A percentile compares a stretch with the other conserved stretches of the same genome.
phyloP scores from a whole-genome alignment of 2,888 invertebrate genomes.

The Graphium colonna region DNA sequence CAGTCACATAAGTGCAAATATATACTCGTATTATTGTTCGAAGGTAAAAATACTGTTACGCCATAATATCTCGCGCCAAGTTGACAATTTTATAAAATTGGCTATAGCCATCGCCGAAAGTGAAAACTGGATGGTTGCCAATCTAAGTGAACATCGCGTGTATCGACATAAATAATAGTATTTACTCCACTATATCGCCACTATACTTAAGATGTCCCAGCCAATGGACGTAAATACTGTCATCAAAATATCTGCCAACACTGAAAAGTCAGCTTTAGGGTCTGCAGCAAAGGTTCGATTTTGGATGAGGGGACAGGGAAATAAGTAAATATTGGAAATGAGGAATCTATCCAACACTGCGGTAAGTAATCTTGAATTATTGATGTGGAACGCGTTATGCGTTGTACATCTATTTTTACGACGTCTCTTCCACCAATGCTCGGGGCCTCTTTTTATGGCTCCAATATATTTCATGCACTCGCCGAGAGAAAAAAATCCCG shows the following conservation, averaged over 20 bases:
- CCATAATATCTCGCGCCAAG: too few relatives aligned
- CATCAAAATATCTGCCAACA: slow-evolving; percentile 7
- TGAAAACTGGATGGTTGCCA: background rate
- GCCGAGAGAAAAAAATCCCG: slow-evolving; percentile 50
- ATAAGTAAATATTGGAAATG: slow-evolving; percentile 46
- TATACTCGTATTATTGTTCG: too few relatives aligned
- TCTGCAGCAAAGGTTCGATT: background rate
- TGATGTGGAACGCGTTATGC: slow-evolving; percentile 61
- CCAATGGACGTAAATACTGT: slow-evolving; percentile 21
- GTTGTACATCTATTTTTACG: slow-evolving; percentile 72
- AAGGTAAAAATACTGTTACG: too few relatives aligned
- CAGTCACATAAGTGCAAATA: too few relatives aligned
- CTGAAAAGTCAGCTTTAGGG: background rate
- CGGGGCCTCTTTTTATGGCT: slow-evolving; percentile 67
- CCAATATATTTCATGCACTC: slow-evolving; percentile 66
- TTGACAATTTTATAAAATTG: background rate
- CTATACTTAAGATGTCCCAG: slow-evolving; percentile 20
- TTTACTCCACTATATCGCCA: slow-evolving; percentile 17
- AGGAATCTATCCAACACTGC: slow-evolving; percentile 40
- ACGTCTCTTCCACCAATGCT: slow-evolving; percentile 41
- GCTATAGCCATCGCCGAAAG: background rate
- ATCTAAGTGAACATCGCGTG: background rate
- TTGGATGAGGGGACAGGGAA: slow-evolving; percentile 21
- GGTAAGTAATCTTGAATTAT: slow-evolving; percentile 70
- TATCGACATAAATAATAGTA: slow-evolving; percentile 18